Conservation (phyloP, 2,797 vertebrate genomes). For the Lepidocolaptes lacrymiger region DNA sequence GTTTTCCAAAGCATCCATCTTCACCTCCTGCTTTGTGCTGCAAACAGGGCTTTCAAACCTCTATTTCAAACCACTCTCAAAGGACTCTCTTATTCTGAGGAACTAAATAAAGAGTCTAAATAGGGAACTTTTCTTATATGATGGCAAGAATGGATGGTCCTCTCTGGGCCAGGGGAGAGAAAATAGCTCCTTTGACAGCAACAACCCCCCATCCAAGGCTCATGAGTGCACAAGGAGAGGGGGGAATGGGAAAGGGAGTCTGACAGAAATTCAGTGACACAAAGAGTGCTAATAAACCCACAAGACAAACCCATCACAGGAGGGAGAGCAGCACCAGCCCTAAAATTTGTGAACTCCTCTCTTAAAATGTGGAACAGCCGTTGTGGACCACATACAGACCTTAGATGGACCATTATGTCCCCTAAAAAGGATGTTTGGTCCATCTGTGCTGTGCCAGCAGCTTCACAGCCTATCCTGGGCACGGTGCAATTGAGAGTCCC, state of each 20-base stretch:
- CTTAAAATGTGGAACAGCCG: neutral
- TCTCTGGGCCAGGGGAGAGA: neutral
- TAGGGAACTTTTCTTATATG: neutral
- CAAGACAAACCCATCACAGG: neutral
- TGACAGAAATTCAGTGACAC: neutral
- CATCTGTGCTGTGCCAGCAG: neutral
- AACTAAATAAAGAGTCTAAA: neutral
- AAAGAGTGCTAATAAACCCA: neutral
- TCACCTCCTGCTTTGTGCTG: neutral
- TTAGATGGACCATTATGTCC: neutral
- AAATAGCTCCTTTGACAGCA: neutral
- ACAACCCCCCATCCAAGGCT: neutral
- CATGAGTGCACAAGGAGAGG: neutral
- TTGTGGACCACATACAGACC: neutral
- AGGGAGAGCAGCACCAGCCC: neutral
- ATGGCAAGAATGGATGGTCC: neutral
- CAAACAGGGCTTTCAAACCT: neutral
- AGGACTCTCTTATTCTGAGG: neutral
- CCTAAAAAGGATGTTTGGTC: rapidly evolving
- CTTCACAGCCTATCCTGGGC: neutral
- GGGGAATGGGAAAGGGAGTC: neutral
- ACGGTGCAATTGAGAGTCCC: rapidly evolving
- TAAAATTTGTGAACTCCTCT: neutral
- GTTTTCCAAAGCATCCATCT: slow-evolving; percentile 53
- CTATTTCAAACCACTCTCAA: slow-evolving; percentile 6